A percentile compares a stretch with the other conserved stretches of the same genome.
Conservation (phyloP, 2,797 vertebrate species). For the Cygnus olor region DNA sequence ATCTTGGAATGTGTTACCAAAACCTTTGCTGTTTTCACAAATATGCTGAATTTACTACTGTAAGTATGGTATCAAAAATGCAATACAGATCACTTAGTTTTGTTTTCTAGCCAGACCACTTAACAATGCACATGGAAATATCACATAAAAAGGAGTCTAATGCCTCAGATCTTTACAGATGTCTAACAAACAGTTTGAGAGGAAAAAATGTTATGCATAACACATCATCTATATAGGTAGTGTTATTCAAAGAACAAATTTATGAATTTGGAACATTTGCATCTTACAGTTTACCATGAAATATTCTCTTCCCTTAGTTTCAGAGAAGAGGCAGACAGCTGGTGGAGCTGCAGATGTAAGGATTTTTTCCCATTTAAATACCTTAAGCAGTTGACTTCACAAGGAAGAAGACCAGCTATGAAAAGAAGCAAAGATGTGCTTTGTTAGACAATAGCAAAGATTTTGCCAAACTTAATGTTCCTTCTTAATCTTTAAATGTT, state of each 20-base stretch:
- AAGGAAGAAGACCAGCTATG: neutral
- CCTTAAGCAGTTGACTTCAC: neutral
- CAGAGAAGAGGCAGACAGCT: neutral
- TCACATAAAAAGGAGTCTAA: neutral
- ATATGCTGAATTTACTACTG: neutral
- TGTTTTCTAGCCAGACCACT: constrained; percentile 29
- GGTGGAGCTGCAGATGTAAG: neutral
- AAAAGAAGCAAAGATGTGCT: neutral
- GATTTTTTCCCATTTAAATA: neutral
- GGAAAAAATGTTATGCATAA: neutral
- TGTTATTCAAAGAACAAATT: constrained; percentile 17
- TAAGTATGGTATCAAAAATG: neutral
- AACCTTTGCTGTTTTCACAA: neutral
- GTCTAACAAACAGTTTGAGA: neutral
- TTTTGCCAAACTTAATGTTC: neutral
- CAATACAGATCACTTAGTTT: constrained; percentile 1
- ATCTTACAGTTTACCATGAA: constrained; percentile 19
- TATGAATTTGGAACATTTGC: neutral
- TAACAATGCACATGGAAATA: constrained; percentile 38
- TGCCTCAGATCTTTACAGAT: constrained; percentile 24
- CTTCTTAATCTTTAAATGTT: neutral
- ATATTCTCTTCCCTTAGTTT: neutral
- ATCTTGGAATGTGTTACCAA: neutral
- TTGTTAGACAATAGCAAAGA: neutral
- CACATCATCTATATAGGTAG: neutral